Base-by-base conservation (phyloP, 2,888 invertebrate genomes). In the Drosophila melanosoma region DNA sequence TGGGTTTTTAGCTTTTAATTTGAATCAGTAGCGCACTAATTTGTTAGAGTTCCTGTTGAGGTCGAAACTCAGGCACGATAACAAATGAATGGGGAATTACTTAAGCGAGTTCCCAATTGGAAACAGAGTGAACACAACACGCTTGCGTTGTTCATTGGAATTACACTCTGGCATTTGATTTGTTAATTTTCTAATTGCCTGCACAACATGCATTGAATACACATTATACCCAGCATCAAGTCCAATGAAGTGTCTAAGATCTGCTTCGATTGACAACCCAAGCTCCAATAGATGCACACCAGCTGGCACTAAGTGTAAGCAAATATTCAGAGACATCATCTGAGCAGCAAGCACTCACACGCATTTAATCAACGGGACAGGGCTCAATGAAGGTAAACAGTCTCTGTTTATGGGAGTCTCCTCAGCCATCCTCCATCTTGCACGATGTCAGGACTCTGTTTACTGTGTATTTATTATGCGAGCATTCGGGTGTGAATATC, bases 21-120 rank as follows among this genome's bases (percentile, higher is more conserved):
- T 74, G 59, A 61, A 81, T 75, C 67, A 72, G 66, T 69, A 79
- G 53, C n/a, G 67, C 69, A 74, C 65, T 70, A 81, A 88, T 85
- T 83, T 69, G 71, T 54, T 69, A 35, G 59, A 63, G 53, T 29
- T 54, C 45, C 57, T 67, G 56, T 65, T 58, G 51, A 45, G 68
- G 42, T 60, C 40, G 20, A 57, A 5, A 20, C 29, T 32, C 4
- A 12, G 57, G 35, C 45, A 42, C 29, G 29, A 17, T 42, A 10
- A 10, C 38, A 38, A 38, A 54, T 33, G 33, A 48, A 26, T 29
- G 29, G 38, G 29, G 3, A 17, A 54, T 23, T 33, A 17, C 23
- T 23, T 26, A 26, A 53, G 20, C 42, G 23, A 6, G 17, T 20
- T 11, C 4, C 7, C 32, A 7, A 7, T 23, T 40, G 45, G 7